Base-by-base conservation (phyloP, 2,888 invertebrate genomes). In the Brachyptera putata region DNA sequence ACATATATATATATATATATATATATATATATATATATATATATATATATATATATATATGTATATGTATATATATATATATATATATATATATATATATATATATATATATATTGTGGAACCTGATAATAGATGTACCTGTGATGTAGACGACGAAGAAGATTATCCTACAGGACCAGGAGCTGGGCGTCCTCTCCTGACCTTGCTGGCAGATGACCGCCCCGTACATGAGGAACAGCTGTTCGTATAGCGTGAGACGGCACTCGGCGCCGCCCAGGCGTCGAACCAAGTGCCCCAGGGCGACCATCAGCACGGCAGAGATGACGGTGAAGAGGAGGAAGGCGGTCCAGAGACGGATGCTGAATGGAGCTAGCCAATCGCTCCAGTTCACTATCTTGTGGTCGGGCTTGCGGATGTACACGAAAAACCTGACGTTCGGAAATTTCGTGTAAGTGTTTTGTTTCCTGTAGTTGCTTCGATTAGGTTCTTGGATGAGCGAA, bases 281-380 rank as follows among this genome's bases (percentile, higher is more conserved):
- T 11, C 53, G 53, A 5, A 53, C 53, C 36, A 53, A 13, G 21
- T 22, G 36, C 36, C 53, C 16, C 9, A 53, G 36, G 18, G 34
- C 22, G 21, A 53, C 53, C 53, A 53, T 53, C 2, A 53, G 36
- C 21, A 53, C 34, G 3, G 53, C 53, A 22, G 53, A 53, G 18
- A 53, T 21, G 36, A 53, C 24, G 2, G 53, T 34, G 16, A 22
- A 18, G 16, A 53, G 18, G 36, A 53, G 13, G 34, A 53, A 53
- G 22, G 53, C 53, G 11, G 22, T 21, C 53, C 53, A 53, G 16
- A 53, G 36, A 2, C 53, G 53, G 13, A 14, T 4, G n/a, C 36
- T 53, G 53, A 53, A 53, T 4, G 53, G 53, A 21, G 53, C 53
- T 11, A 34, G n/a, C 53, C 53, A 53, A 36, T 53, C 53, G 34